Evolutionary conservation across 2,888 invertebrate species (phyloP).

Genomic region (Meta bourneti): DNA sequence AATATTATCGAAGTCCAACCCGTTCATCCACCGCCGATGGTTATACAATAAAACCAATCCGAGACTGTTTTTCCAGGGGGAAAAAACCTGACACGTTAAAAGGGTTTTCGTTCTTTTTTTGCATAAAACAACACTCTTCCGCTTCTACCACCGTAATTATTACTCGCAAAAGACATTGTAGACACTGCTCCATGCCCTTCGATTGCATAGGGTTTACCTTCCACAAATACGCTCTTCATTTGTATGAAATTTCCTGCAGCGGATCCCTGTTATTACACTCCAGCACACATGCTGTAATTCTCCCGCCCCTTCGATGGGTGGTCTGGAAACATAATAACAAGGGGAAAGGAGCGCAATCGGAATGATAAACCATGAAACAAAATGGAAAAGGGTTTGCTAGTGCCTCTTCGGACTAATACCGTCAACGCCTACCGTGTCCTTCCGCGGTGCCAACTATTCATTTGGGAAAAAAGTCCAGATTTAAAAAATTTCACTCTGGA

Average conservation of each 20-base stretch:
- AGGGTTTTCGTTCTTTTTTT: not conserved
- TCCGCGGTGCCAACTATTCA: too few relatives aligned
- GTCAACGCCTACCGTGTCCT: too few relatives aligned
- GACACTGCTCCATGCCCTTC: slow-evolving; percentile 19
- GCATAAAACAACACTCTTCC: too few relatives aligned
- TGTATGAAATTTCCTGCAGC: not conserved
- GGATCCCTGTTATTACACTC: slow-evolving; percentile 22
- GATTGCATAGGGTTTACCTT: not conserved
- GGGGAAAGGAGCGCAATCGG: not conserved
- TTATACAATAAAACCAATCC: not conserved
- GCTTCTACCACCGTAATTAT: not conserved
- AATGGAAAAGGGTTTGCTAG: too few relatives aligned
- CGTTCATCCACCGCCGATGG: too few relatives aligned
- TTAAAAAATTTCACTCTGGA: too few relatives aligned
- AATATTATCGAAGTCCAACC: too few relatives aligned
- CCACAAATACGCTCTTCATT: slow-evolving; percentile 15
- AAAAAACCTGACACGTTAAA: not conserved
- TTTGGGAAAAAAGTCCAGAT: too few relatives aligned
- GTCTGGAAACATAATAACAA: slow-evolving; percentile 6
- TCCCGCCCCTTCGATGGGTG: not conserved
- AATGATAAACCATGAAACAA: too few relatives aligned
- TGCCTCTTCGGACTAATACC: too few relatives aligned
- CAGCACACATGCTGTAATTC: slow-evolving; percentile 1
- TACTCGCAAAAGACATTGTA: slow-evolving; percentile 1
- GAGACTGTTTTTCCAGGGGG: not conserved